phyloP scores from a whole-genome alignment of 2,888 invertebrate genomes.

The Meteorus cinctellus region DNA sequence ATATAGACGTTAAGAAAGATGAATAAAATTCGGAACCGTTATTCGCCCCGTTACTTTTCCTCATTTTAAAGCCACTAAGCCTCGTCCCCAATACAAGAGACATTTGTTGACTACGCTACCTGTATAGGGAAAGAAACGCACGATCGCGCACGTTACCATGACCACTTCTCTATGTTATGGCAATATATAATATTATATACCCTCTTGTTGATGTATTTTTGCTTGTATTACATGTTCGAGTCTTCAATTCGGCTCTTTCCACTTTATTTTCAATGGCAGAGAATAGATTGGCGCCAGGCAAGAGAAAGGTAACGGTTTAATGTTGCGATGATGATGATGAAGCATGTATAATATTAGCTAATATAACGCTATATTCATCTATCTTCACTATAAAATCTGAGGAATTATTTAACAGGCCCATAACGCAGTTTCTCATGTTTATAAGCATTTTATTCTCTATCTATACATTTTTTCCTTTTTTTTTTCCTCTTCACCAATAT shows the following conservation, averaged over 20 bases:
- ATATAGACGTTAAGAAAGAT: conserved; percentile 46
- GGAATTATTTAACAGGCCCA: background rate
- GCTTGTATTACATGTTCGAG: background rate
- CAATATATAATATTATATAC: background rate
- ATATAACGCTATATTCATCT: background rate
- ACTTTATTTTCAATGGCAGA: conserved; percentile 11
- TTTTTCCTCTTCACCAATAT: background rate
- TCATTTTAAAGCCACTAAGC: conserved; percentile 56
- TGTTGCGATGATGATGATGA: background rate
- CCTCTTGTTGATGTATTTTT: background rate
- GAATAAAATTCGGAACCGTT: conserved; percentile 59
- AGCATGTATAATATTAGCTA: conserved; percentile 10
- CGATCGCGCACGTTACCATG: background rate
- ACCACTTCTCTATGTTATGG: background rate
- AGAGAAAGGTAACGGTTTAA: conserved; percentile 8
- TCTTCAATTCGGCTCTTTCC: background rate
- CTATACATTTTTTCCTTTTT: background rate
- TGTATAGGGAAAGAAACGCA: background rate
- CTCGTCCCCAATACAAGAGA: conserved; percentile 42
- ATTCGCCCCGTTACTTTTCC: conserved; percentile 64
- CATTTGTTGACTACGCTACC: background rate
- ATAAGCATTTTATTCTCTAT: background rate
- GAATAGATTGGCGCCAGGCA: background rate
- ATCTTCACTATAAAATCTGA: background rate
- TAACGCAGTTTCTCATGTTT: background rate